phyloP scores from a whole-genome alignment of 2,797 vertebrate species.

The Poliocrania exsul region DNA sequence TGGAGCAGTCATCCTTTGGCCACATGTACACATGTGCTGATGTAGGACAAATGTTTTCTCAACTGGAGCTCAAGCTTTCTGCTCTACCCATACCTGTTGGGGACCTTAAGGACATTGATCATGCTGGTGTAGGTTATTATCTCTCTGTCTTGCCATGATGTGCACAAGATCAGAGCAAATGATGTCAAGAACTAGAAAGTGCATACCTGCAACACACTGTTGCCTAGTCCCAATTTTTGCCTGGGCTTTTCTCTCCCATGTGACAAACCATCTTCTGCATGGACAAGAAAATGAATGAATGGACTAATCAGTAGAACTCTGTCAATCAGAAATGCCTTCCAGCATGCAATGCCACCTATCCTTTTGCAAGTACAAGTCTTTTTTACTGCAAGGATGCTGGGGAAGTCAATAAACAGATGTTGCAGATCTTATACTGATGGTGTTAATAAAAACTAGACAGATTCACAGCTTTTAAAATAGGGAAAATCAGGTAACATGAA shows the following conservation, averaged over 20 bases:
- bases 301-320: not conserved
- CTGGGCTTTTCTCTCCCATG: not conserved
- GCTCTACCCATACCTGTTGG: not conserved
- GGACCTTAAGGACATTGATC: not conserved
- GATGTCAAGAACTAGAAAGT: not conserved
- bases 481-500: not conserved
- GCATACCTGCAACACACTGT: not conserved
- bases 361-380: not conserved
- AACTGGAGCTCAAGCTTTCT: not conserved
- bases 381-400: not conserved
- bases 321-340: not conserved
- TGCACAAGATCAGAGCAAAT: not conserved
- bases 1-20: not conserved
- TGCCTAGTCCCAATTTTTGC: not conserved
- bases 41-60: not conserved
- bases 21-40: accelerated
- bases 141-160: not conserved
- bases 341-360: not conserved
- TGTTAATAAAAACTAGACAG: not conserved
- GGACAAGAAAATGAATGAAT: not conserved
- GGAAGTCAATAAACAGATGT: not conserved
- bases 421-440: not conserved
- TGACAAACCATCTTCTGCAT: accelerated
- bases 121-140: not conserved
- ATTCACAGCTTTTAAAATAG: not conserved